Evolutionary conservation across 2,888 invertebrate species (phyloP).

Genomic region (Mechanitis messenoides): DNA sequence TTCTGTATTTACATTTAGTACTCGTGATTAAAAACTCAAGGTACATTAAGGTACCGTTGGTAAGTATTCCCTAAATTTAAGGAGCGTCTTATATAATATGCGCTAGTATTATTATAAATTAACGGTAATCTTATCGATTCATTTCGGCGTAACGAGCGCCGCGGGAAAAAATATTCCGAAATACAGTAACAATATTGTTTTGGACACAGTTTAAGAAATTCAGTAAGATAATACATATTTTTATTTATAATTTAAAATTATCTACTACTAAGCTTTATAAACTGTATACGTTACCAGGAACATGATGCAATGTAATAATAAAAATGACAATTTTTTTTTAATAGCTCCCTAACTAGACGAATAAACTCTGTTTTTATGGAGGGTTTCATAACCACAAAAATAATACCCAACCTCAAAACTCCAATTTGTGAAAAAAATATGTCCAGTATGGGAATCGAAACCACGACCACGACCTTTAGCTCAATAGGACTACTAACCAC

Average conservation of each 20-base stretch:
- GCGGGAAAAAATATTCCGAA: constrained; percentile 28
- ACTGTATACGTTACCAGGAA: not conserved
- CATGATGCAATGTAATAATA: too few species aligned
- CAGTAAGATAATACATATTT: not conserved
- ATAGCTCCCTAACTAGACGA: too few species aligned
- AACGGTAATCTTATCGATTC: constrained; percentile 28
- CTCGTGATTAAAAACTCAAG: too few species aligned
- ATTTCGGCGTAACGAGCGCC: constrained; percentile 26
- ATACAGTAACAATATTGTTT: constrained; percentile 23
- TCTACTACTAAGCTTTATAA: not conserved
- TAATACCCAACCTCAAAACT: too few species aligned
- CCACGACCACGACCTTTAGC: too few species aligned
- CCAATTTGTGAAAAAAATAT: too few species aligned
- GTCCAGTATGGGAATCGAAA: too few species aligned
- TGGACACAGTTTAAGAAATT: constrained; percentile 10
- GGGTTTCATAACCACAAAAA: too few species aligned
- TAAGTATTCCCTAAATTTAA: constrained; percentile 10
- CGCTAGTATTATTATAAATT: constrained; percentile 26
- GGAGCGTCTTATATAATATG: constrained; percentile 9
- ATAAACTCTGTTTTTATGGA: too few species aligned
- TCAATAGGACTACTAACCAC: too few species aligned
- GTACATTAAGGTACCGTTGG: constrained; percentile 9
- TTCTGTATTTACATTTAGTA: too few species aligned
- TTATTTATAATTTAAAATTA: not conserved
- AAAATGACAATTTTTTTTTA: not conserved